A percentile compares a stretch with the other conserved stretches of the same genome.
Conservation (phyloP, 2,113 vertebrate species). For the Sitta europaea region DNA sequence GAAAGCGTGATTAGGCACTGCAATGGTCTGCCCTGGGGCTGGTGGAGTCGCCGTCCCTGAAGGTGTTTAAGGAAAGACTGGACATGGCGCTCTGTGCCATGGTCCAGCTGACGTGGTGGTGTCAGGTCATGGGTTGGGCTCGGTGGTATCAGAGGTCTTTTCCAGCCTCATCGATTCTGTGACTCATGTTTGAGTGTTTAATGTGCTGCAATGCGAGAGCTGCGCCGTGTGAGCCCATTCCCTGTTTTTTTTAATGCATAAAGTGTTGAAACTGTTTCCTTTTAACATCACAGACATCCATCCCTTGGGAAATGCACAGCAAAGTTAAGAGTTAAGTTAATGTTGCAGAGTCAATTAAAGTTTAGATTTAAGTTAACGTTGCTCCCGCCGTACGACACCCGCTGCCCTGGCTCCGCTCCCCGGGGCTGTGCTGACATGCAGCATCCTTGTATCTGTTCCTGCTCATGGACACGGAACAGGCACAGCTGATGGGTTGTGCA, state of each 20-base stretch:
- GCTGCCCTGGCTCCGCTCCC: not conserved
- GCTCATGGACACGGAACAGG: not conserved
- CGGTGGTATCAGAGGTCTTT: not conserved
- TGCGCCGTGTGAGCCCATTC: not conserved
- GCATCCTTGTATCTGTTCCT: too few relatives aligned
- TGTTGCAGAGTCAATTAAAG: fast-evolving
- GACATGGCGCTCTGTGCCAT: not conserved
- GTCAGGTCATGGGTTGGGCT: not conserved
- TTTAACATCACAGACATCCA: not conserved
- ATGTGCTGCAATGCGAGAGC: fast-evolving
- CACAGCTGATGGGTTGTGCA: not conserved
- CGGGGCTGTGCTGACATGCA: fast-evolving
- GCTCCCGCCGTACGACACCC: fast-evolving
- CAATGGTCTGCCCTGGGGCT: not conserved
- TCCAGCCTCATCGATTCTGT: not conserved
- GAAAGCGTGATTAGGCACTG: not conserved
- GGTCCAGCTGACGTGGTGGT: not conserved
- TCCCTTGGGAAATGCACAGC: not conserved
- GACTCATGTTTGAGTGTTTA: too few relatives aligned
- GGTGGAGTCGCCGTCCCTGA: not conserved
- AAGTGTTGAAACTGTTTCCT: not conserved
- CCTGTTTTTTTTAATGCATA: fast-evolving
- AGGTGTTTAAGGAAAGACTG: not conserved
- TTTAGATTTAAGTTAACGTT: not conserved
- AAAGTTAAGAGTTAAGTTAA: not conserved